Conservation (phyloP, 2,113 vertebrate species). For the Toxotes jaculatrix region DNA sequence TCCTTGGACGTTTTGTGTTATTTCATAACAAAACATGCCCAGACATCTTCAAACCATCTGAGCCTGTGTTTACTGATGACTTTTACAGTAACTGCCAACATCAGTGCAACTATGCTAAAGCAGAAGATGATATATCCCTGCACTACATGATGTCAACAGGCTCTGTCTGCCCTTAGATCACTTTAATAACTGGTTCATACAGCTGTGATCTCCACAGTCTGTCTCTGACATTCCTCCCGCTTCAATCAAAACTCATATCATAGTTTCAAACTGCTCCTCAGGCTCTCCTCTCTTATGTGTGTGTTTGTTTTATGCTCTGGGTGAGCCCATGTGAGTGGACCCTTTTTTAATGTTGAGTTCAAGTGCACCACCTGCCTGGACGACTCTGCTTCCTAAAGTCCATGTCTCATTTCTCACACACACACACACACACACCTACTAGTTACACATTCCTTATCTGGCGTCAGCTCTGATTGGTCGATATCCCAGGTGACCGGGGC, state of each 20-base stretch:
- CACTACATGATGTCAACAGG: conserved; percentile 27
- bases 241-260: background rate
- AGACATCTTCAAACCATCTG: conserved; percentile 36
- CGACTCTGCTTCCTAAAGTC: conserved; percentile 13
- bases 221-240: conserved; percentile 10
- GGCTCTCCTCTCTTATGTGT: conserved; percentile 6
- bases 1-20: conserved; percentile 23
- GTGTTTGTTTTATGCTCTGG: conserved; percentile 13
- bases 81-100: background rate
- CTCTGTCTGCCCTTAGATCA: conserved; percentile 20
- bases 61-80: conserved; percentile 34
- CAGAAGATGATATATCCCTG: conserved; percentile 54
- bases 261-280: background rate
- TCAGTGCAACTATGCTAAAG: background rate
- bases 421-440: conserved; percentile 42
- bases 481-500: conserved; percentile 37
- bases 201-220: conserved; percentile 29
- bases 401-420: conserved; percentile 12
- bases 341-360: background rate
- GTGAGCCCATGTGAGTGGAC: background rate
- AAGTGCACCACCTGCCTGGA: conserved; percentile 12
- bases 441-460: conserved; percentile 57
- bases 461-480: conserved; percentile 61
- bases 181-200: conserved; percentile 41
- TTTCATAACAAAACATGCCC: conserved; percentile 64